phyloP scores from a whole-genome alignment of 1,140 invertebrate genomes.

The Nomia melanderi region DNA sequence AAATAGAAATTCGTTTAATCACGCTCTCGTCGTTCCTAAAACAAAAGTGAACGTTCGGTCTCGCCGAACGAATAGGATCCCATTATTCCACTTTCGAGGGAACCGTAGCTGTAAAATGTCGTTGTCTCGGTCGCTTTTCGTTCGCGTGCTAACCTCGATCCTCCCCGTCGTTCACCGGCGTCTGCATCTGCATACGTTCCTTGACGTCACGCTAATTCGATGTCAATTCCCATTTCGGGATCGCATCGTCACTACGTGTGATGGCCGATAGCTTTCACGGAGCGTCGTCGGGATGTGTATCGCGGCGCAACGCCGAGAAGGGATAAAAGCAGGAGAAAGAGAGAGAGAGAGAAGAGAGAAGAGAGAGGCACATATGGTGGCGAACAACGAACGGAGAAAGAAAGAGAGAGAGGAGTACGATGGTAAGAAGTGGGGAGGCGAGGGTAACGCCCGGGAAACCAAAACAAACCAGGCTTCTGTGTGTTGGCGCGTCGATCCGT shows the following conservation, averaged over 20 bases:
- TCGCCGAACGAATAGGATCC: no score
- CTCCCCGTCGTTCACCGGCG: neutral
- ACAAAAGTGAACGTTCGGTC: neutral
- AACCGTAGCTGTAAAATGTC: no score
- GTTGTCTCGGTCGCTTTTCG: no score
- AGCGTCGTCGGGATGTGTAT: slow-evolving; percentile 27
- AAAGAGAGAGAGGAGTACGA: slow-evolving; percentile 44
- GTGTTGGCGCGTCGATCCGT: slow-evolving; percentile 75
- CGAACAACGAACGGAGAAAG: slow-evolving; percentile 36
- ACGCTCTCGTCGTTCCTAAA: no score
- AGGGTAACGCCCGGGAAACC: slow-evolving; percentile 80
- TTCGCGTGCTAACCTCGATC: neutral
- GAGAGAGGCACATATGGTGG: slow-evolving; percentile 29
- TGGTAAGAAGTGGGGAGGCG: slow-evolving; percentile 57
- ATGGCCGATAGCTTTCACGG: slow-evolving; percentile 45
- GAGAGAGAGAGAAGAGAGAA: slow-evolving; percentile 21
- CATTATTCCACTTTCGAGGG: no score
- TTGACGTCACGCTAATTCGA: slow-evolving; percentile 56
- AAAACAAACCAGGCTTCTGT: slow-evolving; percentile 78
- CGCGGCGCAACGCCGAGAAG: neutral
- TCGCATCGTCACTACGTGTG: slow-evolving; percentile 33
- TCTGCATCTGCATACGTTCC: slow-evolving; percentile 3
- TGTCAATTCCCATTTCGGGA: slow-evolving; percentile 59
- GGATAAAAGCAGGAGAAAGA: no score
- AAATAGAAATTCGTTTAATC: no score